Base-by-base conservation (phyloP, 1,140 invertebrate genomes). In the Harlomillsia oculata region DNA sequence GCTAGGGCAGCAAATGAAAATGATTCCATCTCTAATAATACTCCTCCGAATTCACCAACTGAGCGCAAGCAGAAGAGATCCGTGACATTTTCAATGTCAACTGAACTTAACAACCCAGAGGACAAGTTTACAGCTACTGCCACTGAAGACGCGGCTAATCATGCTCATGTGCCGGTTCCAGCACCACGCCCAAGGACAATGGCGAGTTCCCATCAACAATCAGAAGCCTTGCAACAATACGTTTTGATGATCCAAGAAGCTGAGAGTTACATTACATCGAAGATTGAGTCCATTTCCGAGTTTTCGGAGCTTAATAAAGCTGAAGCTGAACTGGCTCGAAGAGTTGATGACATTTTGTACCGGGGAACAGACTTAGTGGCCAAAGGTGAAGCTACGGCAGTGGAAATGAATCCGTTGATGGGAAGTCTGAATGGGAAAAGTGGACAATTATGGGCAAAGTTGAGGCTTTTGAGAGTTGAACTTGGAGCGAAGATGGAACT, bases 381-480 rank as follows among this genome's bases (percentile, higher is more conserved):
- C 3, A 50, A 36, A 26, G 26, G 23, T 5, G 20, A 37, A 26
- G 23, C 39, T 5, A n/a, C 32, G 20, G 14, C 48, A n/a, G 28
- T 26, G n/a, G 32, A 50, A 5, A 14, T 39, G 48, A 39, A 25
- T 16, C 26, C 18, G 11, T 37, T 26, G 6, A 50, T 50, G 20
- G 21, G 23, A 23, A 37, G 5, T 5, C 5, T 50, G 8, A 50
- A 39, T 39, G 25, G n/a, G 6, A 50, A 50, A 21, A 39, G 32
- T n/a, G 48, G 48, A 16, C n/a, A 37, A 3, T 16, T 50, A 5
- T 50, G 48, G 48, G 16, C 48, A n/a, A 36, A 50, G 23, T 36
- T 50, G 36, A 32, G 34, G n/a, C 18, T 39, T 0, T 3, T 37
- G n/a, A 50, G 25, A 50, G 34, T 50, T 25, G 34, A 50, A 39